phyloP scores from a whole-genome alignment of 1,140 invertebrate genomes.

The Macrobrachium nipponense region DNA sequence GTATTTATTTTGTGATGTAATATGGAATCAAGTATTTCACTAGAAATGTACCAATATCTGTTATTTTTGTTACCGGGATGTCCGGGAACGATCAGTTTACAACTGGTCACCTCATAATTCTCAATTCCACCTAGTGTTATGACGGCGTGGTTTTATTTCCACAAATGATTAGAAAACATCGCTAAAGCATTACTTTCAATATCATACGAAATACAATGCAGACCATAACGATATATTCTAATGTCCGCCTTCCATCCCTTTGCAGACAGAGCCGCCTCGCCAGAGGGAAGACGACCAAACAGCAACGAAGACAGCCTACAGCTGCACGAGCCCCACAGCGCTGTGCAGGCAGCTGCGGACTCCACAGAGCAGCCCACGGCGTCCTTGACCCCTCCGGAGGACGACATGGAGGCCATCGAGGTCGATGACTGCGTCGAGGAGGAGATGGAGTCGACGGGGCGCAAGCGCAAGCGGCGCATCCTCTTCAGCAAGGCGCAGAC shows the following conservation, averaged over 20 bases:
- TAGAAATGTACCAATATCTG: too few species aligned
- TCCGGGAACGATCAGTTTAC: too few species aligned
- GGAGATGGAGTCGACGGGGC: constrained; percentile 43
- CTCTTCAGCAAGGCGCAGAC: constrained; percentile 98
- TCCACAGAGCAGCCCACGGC: constrained; percentile 55
- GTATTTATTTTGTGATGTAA: too few species aligned
- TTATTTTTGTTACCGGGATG: too few species aligned
- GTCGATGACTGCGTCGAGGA: constrained; percentile 56
- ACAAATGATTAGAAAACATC: too few species aligned
- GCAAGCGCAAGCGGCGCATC: constrained; percentile 93
- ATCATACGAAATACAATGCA: too few species aligned
- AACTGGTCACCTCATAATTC: too few species aligned
- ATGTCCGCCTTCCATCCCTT: background rate
- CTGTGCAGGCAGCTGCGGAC: constrained; percentile 60
- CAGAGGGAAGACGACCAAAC: background rate
- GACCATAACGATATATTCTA: too few species aligned
- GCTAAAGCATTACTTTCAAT: too few species aligned
- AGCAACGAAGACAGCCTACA: background rate
- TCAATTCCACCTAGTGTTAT: too few species aligned
- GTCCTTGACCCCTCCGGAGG: constrained; percentile 35
- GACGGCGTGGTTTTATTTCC: too few species aligned
- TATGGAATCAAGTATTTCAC: too few species aligned
- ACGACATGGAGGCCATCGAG: constrained; percentile 56
- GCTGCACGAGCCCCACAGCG: constrained; percentile 5
- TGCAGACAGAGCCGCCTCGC: background rate